Conservation (phyloP, 2,113 vertebrate species). For the Nansenia antarctica region DNA sequence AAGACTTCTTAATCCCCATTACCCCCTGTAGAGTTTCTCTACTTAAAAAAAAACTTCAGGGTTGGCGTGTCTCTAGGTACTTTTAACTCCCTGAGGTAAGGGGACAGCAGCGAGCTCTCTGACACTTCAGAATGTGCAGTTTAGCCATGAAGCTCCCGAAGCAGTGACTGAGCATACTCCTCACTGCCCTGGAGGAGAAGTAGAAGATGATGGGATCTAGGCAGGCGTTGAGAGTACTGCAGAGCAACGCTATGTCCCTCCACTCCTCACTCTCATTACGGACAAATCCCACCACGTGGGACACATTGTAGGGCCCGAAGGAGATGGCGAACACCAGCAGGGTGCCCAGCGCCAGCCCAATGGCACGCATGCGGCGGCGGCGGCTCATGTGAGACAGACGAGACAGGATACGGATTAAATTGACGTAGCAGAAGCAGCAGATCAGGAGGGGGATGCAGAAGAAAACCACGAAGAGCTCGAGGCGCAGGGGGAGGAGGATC, state of each 20-base stretch:
- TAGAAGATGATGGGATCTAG: conserved; percentile 80
- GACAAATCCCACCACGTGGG: conserved; percentile 78
- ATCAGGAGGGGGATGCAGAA: conserved; percentile 79
- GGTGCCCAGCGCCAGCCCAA: conserved; percentile 73
- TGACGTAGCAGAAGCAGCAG: conserved; percentile 76
- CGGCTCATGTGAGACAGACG: conserved; percentile 65
- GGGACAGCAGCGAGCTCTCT: neutral
- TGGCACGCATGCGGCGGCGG: conserved; percentile 67
- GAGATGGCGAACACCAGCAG: conserved; percentile 79
- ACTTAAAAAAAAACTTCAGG: no score
- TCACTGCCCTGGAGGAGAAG: conserved; percentile 69
- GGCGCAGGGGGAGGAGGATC: conserved; percentile 69
- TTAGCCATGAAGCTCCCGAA: conserved; percentile 52
- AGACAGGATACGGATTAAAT: conserved; percentile 74
- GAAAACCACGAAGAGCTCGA: conserved; percentile 79
- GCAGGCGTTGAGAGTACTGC: conserved; percentile 75
- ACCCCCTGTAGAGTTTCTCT: no score
- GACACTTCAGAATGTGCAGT: conserved; percentile 59
- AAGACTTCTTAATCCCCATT: neutral
- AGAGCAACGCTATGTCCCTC: conserved; percentile 68
- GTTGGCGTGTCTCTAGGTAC: no score
- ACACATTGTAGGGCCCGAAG: conserved; percentile 81
- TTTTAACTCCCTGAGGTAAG: no score
- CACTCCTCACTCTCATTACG: conserved; percentile 55
- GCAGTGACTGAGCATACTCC: conserved; percentile 62